Percentiles rank a stretch among this genome's conserved stretches.
Conservation (phyloP, 2,797 vertebrate species). For the Sebastes hubbsi region DNA sequence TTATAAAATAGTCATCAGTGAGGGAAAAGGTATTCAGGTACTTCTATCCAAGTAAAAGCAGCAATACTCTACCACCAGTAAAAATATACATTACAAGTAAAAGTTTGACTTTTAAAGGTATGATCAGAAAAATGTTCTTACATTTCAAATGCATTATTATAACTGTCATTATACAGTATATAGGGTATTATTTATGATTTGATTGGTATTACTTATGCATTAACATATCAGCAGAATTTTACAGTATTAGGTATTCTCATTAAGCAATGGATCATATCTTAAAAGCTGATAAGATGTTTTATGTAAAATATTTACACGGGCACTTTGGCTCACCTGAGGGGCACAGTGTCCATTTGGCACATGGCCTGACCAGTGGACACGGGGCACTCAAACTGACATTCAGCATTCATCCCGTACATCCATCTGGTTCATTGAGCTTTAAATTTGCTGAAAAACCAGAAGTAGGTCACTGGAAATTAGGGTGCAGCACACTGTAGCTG, state of each 20-base stretch:
- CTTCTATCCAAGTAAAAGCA: not conserved
- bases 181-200: not conserved
- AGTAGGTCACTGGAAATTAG: constrained; percentile 43
- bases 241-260: not conserved
- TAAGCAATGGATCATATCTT: not conserved
- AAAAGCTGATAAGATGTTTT: not conserved
- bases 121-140: not conserved
- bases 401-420: constrained; percentile 1
- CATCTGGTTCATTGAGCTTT: constrained; percentile 27
- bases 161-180: not conserved
- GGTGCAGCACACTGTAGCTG: constrained; percentile 27
- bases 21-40: not conserved
- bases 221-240: not conserved
- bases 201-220: not conserved
- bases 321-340: not conserved
- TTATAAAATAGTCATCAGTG: not conserved
- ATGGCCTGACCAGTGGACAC: not conserved
- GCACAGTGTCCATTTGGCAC: not conserved
- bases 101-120: not conserved
- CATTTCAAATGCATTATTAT: not conserved
- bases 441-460: constrained; percentile 22
- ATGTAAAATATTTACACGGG: not conserved
- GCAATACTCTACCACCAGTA: too few species aligned
- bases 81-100: not conserved
- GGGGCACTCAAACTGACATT: not conserved